Evolutionary conservation across 2,797 vertebrate genomes (phyloP), one percentile per base, ranked within the genome.

Genomic region (Myotis daubentonii): DNA sequence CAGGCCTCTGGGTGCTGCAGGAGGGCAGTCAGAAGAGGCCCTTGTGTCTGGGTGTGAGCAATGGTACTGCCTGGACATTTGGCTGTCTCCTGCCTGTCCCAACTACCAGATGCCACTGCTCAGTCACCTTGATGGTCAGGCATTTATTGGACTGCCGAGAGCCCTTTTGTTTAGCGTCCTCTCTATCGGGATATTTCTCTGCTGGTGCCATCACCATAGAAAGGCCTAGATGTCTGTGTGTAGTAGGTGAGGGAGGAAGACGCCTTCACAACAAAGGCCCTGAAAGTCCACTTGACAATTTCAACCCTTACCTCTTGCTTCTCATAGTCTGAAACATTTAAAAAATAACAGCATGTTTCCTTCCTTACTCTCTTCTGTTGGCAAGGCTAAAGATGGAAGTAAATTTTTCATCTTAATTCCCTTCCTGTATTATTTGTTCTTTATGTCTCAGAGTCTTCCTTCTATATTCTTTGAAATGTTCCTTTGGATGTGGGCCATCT

Each of bases 11-110:
- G 57, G 25, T 33, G 2, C 19, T 15, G 57, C 16, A 2, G 15
- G 17, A 44, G 89, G 49, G n/a, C 3, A 0, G 28, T 36, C 1
- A 9, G 55, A 6, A 17, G 36, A 2, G 57, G 30, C 23, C 70
- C 28, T 9, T 28, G 38, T 19, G 20, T 49, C 51, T 55, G 19
- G 2, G 23, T 4, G 3, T 30, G 51, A 22, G n/a, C 36, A 6
- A 8, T 0, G 7, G n/a, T 15, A 9, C 53, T 22, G 36, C 41
- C 0, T 2, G 19, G 57, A 6, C 9, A 6, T 1, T 12, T 12
- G 57, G 82, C 44, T 51, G 11, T 19, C 38, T 8, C n/a, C 38
- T 60, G 10, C 9, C 51, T 65, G 33, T 68, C 74, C 44, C 36
- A 30, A 4, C 8, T 51, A 13, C 71, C n/a, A 22, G 41, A 17